Evolutionary conservation across 2,113 vertebrate species (phyloP).

Genomic region (Eupsittula cactorum): DNA sequence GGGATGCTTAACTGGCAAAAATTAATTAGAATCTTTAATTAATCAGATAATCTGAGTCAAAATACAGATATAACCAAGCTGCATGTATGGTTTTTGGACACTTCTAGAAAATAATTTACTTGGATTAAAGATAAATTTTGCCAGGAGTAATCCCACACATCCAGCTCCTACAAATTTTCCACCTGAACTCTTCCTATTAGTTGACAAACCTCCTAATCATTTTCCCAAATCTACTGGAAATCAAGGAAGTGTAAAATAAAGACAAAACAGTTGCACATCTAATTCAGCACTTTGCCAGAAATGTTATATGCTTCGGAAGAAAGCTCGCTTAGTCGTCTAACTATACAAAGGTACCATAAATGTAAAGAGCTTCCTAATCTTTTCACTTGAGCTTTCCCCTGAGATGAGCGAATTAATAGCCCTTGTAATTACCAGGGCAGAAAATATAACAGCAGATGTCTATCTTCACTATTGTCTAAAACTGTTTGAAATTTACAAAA

Average conservation of each 20-base stretch:
- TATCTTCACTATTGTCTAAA: not conserved
- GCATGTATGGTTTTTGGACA: not conserved
- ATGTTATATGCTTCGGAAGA: not conserved
- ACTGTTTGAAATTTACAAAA: not conserved
- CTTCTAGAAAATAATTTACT: not conserved
- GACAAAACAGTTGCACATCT: not conserved
- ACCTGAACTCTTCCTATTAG: not conserved
- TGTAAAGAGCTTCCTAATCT: not conserved
- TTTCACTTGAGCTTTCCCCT: not conserved
- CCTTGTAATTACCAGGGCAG: constrained; percentile 18
- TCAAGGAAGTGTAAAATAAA: not conserved
- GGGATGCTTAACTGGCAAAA: not conserved
- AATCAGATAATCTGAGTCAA: not conserved
- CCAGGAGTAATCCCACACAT: not conserved
- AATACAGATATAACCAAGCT: not conserved
- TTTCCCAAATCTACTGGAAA: not conserved
- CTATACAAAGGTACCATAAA: not conserved
- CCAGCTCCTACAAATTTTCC: not conserved
- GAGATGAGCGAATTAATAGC: constrained; percentile 3
- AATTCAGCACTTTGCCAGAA: not conserved
- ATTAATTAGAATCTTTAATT: not conserved
- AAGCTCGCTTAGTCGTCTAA: not conserved
- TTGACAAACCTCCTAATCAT: not conserved
- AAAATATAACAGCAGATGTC: constrained; percentile 22
- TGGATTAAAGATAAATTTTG: not conserved